phyloP scores from a whole-genome alignment of 2,797 vertebrate species.

The Myotis myotis region DNA sequence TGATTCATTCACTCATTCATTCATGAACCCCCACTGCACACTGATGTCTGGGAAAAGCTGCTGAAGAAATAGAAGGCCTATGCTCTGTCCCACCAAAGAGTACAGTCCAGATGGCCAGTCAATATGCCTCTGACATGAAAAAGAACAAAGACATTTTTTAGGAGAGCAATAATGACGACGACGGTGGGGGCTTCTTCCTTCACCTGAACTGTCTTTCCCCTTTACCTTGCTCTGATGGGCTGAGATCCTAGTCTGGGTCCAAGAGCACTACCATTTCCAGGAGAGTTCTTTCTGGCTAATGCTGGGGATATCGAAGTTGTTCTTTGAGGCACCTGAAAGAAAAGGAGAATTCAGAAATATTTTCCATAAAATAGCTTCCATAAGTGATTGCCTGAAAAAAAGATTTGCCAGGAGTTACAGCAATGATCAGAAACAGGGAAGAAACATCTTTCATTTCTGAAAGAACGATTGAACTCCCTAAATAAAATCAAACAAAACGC shows the following conservation, averaged over 20 bases:
- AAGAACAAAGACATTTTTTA: background rate
- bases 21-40: background rate
- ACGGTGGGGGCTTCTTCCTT: background rate
- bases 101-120: background rate
- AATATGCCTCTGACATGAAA: background rate
- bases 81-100: background rate
- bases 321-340: slow-evolving; percentile 95
- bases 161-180: background rate
- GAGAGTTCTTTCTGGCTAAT: slow-evolving; percentile 95
- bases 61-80: background rate
- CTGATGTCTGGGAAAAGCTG: background rate
- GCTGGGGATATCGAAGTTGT: slow-evolving; percentile 99
- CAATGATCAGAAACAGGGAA: background rate
- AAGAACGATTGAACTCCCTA: background rate
- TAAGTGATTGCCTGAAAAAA: background rate
- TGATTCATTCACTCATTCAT: background rate
- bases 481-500: slow-evolving; percentile 10
- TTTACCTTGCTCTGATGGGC: slow-evolving; percentile 96
- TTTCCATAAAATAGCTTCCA: background rate
- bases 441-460: background rate
- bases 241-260: slow-evolving; percentile 93
- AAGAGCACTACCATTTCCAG: slow-evolving; percentile 93
- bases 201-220: background rate
- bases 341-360: slow-evolving; percentile 29
- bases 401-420: background rate